Percentiles rank a stretch among this genome's conserved stretches.
phyloP scores from a whole-genome alignment of 2,797 vertebrate species.

The Amazonetta brasiliensis region DNA sequence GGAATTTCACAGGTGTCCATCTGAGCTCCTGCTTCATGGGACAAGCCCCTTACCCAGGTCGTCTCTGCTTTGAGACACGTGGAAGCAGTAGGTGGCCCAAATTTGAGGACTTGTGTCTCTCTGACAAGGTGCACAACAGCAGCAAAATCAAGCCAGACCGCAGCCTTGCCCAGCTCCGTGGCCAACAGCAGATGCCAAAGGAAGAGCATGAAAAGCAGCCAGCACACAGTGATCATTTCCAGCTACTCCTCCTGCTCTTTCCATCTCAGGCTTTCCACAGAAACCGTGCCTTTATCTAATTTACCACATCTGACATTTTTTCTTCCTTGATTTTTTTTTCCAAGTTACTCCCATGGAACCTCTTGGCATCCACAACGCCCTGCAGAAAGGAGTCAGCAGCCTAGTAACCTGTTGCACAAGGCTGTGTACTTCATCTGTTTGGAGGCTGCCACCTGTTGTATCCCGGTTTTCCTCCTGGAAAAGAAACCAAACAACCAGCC shows the following conservation, averaged over 20 bases:
- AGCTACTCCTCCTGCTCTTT: background rate
- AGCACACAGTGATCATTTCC: background rate
- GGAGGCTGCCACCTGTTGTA: background rate
- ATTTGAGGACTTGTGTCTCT: background rate
- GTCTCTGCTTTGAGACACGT: background rate
- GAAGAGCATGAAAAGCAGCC: background rate
- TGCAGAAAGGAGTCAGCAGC: background rate
- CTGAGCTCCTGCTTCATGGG: background rate
- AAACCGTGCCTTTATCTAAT: background rate
- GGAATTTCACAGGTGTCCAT: background rate
- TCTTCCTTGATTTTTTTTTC: background rate
- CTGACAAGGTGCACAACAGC: background rate
- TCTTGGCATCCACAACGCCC: background rate
- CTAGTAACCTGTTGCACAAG: no score
- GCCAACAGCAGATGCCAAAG: background rate
- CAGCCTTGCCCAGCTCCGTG: background rate
- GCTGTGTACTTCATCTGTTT: fast-evolving
- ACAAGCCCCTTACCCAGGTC: background rate
- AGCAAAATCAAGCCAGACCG: background rate
- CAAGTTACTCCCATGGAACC: background rate
- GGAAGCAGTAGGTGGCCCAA: background rate
- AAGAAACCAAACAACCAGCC: background rate
- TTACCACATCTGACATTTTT: background rate
- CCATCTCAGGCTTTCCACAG: background rate
- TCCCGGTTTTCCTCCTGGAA: background rate